Evolutionary conservation across 2,888 invertebrate species (phyloP).

Genomic region (Pterostichus niger): DNA sequence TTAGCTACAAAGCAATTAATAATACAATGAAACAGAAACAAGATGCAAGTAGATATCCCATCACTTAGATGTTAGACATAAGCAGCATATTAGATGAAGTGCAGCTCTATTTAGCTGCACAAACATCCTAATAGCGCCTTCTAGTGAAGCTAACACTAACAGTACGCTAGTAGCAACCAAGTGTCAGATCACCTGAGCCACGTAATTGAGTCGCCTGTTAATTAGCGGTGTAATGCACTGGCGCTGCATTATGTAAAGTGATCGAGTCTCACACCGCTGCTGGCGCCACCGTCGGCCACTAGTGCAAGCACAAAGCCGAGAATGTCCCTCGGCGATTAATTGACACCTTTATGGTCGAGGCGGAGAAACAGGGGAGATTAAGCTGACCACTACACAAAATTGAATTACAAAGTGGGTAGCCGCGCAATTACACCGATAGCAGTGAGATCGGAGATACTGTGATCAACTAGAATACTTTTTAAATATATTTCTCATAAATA

Average conservation of each 20-base stretch:
- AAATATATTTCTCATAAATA: too few relatives aligned
- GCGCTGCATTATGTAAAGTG: conserved; percentile 52
- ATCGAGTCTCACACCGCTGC: conserved; percentile 3
- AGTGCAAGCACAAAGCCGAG: conserved; percentile 27
- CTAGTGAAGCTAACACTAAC: conserved; percentile 8
- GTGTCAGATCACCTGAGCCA: conserved; percentile 51
- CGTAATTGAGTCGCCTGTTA: conserved; percentile 62
- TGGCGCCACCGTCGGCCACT: conserved; percentile 4
- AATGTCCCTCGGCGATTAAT: conserved; percentile 23
- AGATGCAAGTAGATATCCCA: not conserved
- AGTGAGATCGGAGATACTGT: too few relatives aligned
- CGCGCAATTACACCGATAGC: not conserved
- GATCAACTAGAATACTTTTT: too few relatives aligned
- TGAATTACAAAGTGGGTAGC: conserved; percentile 11
- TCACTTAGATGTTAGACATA: conserved; percentile 28
- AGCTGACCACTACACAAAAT: conserved; percentile 16
- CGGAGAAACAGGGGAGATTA: conserved; percentile 15
- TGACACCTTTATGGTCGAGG: conserved; percentile 16
- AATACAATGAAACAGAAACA: not conserved
- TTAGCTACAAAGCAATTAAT: conserved; percentile 17
- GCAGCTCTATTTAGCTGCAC: conserved; percentile 29
- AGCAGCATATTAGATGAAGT: conserved; percentile 51
- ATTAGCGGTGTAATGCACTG: conserved; percentile 62
- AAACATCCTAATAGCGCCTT: conserved; percentile 33
- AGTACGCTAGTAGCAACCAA: conserved; percentile 15